Conservation (phyloP, 2,888 invertebrate genomes). For the Sclerodermus sp. region DNA sequence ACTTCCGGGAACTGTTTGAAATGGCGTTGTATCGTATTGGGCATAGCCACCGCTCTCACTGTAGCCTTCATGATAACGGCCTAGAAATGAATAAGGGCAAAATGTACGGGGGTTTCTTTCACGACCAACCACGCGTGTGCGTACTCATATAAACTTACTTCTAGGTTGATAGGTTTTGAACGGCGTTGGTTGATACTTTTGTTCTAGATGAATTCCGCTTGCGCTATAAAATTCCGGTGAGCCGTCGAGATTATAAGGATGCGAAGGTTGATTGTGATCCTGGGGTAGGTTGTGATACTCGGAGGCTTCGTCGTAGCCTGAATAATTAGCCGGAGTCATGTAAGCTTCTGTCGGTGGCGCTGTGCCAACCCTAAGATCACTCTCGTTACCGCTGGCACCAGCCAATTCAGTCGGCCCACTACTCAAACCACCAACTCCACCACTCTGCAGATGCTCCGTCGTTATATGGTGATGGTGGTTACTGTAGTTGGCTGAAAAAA, state of each 20-base stretch:
- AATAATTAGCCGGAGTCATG: constrained; percentile 53
- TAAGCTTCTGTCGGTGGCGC: constrained; percentile 47
- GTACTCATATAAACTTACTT: constrained; percentile 59
- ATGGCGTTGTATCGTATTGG: constrained; percentile 69
- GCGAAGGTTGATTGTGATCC: constrained; percentile 58
- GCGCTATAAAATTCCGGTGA: constrained; percentile 76
- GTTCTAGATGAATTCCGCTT: constrained; percentile 63
- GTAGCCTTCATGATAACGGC: constrained; percentile 59
- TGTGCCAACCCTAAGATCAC: constrained; percentile 43
- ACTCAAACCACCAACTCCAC: constrained; percentile 40
- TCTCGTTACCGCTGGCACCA: constrained; percentile 48
- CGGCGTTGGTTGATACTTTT: constrained; percentile 72
- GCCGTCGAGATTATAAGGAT: constrained; percentile 67
- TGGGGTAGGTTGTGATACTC: constrained; percentile 63
- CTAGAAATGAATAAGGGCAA: constrained; percentile 25
- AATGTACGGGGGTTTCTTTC: too few relatives aligned
- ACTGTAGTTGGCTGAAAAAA: constrained; percentile 46
- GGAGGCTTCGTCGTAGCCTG: constrained; percentile 60
- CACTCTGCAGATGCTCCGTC: constrained; percentile 48
- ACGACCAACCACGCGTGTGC: too few relatives aligned
- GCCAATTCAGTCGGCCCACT: constrained; percentile 37
- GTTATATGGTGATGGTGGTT: constrained; percentile 56
- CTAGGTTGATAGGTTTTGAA: constrained; percentile 73
- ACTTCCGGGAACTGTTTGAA: constrained; percentile 75
- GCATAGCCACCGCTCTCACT: constrained; percentile 60